Evolutionary conservation across 2,888 invertebrate species (phyloP).

Genomic region (Cosmia pyralina): DNA sequence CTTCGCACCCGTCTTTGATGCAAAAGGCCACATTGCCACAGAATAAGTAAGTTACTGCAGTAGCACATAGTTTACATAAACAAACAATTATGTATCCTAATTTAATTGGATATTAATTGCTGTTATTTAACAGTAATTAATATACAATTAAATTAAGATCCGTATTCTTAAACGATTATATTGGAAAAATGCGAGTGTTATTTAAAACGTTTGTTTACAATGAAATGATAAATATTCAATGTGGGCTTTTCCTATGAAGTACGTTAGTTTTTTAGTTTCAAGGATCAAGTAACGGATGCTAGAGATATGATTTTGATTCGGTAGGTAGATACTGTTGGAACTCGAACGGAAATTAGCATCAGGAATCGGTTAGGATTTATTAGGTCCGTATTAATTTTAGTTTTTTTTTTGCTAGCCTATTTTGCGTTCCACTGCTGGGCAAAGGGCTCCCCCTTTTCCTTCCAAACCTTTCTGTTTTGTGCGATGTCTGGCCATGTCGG

Average conservation of each 20-base stretch:
- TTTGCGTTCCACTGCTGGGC: too few species aligned
- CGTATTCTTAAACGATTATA: constrained; percentile 50
- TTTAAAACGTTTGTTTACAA: constrained; percentile 42
- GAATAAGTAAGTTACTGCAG: neutral
- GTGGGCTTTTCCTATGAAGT: constrained; percentile 74
- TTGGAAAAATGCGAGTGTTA: constrained; percentile 55
- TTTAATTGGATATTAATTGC: neutral
- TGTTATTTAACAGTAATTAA: constrained; percentile 27
- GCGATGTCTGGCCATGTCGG: too few species aligned
- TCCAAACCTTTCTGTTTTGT: too few species aligned
- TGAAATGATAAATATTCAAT: constrained; percentile 71
- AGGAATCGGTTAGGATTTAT: neutral
- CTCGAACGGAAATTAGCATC: constrained; percentile 46
- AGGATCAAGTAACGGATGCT: constrained; percentile 74
- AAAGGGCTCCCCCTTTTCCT: too few species aligned
- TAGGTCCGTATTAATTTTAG: neutral
- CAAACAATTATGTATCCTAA: constrained; percentile 8
- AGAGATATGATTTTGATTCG: constrained; percentile 43
- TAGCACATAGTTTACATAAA: neutral
- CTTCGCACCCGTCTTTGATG: neutral
- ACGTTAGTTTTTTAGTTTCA: constrained; percentile 66
- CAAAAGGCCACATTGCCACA: neutral
- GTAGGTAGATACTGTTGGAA: constrained; percentile 45
- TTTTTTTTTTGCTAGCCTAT: too few species aligned
- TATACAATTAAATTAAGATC: constrained; percentile 56